A percentile compares a stretch with the other conserved stretches of the same genome.
Conservation (phyloP, 1,140 invertebrate genomes). For the Drosophila bocqueti region DNA sequence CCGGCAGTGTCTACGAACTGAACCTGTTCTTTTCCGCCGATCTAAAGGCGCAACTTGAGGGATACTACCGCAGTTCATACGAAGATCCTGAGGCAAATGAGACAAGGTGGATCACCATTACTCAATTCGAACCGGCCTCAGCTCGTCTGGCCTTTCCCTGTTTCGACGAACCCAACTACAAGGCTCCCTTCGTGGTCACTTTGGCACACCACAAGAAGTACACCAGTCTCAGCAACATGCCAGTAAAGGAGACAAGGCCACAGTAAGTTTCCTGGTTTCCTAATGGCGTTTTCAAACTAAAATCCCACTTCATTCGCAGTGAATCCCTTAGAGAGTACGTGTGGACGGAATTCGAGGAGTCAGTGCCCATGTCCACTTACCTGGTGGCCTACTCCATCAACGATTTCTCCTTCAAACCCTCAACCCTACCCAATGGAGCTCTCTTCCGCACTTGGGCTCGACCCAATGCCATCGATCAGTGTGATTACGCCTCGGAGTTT, state of each 20-base stretch:
- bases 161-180: constrained; percentile 96
- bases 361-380: constrained; percentile 93
- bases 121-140: constrained; percentile 94
- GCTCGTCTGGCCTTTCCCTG: constrained; percentile 96
- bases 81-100: constrained; percentile 86
- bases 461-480: too few species aligned
- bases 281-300: too few species aligned
- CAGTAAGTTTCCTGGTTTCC: constrained; percentile 39
- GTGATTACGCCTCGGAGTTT: constrained; percentile 86
- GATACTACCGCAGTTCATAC: constrained; percentile 93
- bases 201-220: constrained; percentile 88
- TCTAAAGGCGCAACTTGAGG: constrained; percentile 88
- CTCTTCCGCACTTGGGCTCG: constrained; percentile 80
- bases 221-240: constrained; percentile 94
- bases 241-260: constrained; percentile 79
- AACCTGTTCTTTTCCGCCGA: constrained; percentile 88
- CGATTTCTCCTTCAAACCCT: constrained; percentile 88
- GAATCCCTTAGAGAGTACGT: constrained; percentile 86
- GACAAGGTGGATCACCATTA: constrained; percentile 87
- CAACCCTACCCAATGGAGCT: constrained; percentile 91
- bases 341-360: constrained; percentile 88
- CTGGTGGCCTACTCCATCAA: constrained; percentile 91
- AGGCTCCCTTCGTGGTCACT: constrained; percentile 93
- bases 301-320: too few species aligned
- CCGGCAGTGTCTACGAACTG: constrained; percentile 87